Base-by-base conservation (phyloP, 2,888 invertebrate genomes). In the Meghimatium bilineatum region DNA sequence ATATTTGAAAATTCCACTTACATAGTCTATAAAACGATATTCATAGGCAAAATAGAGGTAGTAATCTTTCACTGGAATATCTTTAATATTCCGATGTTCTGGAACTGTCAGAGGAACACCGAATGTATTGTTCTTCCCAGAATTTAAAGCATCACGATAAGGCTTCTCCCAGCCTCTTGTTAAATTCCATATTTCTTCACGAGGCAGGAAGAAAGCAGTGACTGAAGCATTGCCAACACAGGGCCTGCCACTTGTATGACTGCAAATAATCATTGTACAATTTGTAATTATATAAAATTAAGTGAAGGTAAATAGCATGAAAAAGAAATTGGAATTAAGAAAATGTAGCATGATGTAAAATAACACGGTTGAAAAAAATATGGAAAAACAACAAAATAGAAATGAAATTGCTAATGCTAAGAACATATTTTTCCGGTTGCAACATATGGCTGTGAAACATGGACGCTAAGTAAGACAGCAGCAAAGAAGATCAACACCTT, bases 221-320 rank as follows among this genome's bases (percentile, higher is more conserved):
- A 98, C 94, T 0, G 98, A 97, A 38, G 98, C 95, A 94, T 98
- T 98, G 12, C 98, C 98, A 60, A 95, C 95, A 0, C 98, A 97
- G 0, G 98, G 97, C 44, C 96, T 96, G 0, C 98, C 98, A 85
- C 97, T 97, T 1, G 98, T 98, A 92, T 98, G 98, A 88, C 94
- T 94, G 88, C 56, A 89, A 44, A 67, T n/a, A 0, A 83, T 52
- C 3, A 17, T 23, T 17, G 20, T 3, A 56, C 44, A 44, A 44
- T 44, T 56, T 12, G 20, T 17, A 23, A 56, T 56, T 12, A 56
- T 56, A 56, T 23, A 56, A 8, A 44, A 12, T 12, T 12, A 56
- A 56, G 56, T 23, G 8, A 56, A 56, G 20, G 56, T 20, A 56
- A 56, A 44, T 44, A 44, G 44, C 5, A 44, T 44, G 44, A 44